These are phyloP conservation scores for Microcebus lehilahytsara DNA, from an alignment of 2,113 vertebrate genomes.

Conservation along the genomic window DNA sequence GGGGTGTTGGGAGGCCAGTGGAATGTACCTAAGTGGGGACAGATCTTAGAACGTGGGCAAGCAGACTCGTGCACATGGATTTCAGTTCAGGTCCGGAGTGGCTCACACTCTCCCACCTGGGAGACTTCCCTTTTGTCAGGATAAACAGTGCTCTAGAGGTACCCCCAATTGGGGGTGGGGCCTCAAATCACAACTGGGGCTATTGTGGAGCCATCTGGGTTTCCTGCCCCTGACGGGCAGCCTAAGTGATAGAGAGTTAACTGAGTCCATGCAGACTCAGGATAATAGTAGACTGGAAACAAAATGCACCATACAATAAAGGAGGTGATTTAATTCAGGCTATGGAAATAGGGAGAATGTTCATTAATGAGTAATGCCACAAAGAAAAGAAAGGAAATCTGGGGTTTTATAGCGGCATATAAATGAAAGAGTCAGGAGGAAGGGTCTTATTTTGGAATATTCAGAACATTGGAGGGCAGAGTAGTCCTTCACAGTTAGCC, in stretches of 20 bases:
- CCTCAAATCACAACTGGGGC: not conserved
- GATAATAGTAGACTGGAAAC: too few species aligned
- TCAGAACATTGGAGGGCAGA: not conserved
- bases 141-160: not conserved
- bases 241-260: not conserved
- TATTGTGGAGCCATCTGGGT: not conserved
- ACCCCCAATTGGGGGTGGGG: not conserved
- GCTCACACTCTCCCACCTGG: not conserved
- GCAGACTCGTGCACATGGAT: not conserved
- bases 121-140: not conserved
- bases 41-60: not conserved
- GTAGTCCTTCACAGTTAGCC: not conserved
- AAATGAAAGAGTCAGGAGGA: not conserved
- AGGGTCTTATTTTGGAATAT: not conserved
- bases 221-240: not conserved
- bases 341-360: not conserved
- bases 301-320: not conserved
- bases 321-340: not conserved
- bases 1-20: not conserved
- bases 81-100: not conserved
- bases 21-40: too few species aligned
- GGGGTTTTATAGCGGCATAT: not conserved
- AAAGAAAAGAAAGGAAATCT: not conserved
- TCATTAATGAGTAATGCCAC: not conserved
- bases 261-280: not conserved